These are phyloP conservation scores for Istiophorus platypterus DNA, from an alignment of 2,113 vertebrate species.

Conservation along the genomic window DNA sequence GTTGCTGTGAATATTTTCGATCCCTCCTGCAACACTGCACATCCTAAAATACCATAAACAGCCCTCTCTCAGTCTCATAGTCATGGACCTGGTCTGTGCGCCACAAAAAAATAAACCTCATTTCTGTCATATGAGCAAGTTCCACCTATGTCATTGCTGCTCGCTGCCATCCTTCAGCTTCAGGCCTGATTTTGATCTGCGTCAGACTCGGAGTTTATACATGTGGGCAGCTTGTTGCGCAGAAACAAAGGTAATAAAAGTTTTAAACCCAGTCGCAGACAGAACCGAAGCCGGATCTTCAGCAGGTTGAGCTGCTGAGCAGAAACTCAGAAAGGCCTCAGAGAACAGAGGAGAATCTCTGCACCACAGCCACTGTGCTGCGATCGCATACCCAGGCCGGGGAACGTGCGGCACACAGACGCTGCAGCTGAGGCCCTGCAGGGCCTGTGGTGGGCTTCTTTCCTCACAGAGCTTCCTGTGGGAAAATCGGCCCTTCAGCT, in stretches of 20 bases:
- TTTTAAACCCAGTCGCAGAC: background rate
- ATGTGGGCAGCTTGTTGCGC: background rate
- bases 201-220: background rate
- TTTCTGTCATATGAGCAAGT: conserved; percentile 26
- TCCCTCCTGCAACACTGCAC: background rate
- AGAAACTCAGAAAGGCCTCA: background rate
- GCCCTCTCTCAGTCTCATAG: background rate
- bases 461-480: background rate
- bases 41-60: background rate
- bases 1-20: background rate
- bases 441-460: conserved; percentile 5
- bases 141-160: too few species aligned
- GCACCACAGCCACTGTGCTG: background rate
- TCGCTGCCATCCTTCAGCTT: too few species aligned
- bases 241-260: background rate
- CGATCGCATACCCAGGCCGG: too few species aligned
- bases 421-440: background rate
- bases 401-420: too few species aligned
- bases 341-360: background rate
- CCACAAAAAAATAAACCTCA: background rate
- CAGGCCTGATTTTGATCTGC: too few species aligned
- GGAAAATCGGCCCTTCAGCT: background rate
- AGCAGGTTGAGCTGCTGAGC: background rate
- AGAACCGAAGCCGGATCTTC: background rate
- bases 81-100: background rate